These are phyloP conservation scores for Dryoscopus gambensis DNA, from an alignment of 2,113 vertebrate genomes.

Conservation along the genomic window DNA sequence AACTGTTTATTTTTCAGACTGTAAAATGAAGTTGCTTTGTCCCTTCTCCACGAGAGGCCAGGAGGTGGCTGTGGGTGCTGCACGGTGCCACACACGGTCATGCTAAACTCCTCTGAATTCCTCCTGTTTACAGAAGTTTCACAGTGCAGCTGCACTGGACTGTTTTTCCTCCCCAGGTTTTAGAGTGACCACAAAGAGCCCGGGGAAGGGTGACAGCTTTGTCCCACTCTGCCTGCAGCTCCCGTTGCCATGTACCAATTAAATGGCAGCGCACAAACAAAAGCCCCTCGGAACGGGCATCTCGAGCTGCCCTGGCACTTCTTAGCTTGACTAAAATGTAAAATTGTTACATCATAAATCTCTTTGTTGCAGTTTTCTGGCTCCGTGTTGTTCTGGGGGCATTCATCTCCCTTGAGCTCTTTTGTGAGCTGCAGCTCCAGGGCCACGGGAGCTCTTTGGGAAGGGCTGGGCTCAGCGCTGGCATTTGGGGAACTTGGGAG, in stretches of 20 bases:
- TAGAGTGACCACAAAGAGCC: slow-evolving; percentile 23
- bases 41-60: background rate
- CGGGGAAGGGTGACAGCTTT: background rate
- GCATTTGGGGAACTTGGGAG: background rate
- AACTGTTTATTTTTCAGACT: background rate
- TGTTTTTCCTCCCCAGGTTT: background rate
- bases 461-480: background rate
- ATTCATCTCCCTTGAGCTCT: background rate
- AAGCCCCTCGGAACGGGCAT: background rate
- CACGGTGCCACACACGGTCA: background rate
- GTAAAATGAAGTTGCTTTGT: background rate
- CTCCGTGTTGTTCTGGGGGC: background rate
- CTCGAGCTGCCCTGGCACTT: background rate
- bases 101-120: background rate
- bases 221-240: background rate
- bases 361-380: background rate
- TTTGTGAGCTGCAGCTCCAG: background rate
- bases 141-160: background rate
- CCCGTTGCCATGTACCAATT: background rate
- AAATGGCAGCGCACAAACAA: background rate
- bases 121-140: slow-evolving; percentile 14
- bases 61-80: background rate
- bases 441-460: background rate
- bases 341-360: background rate
- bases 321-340: background rate